phyloP scores from a whole-genome alignment of 2,797 vertebrate genomes.

The Lagocephalus sceleratus region DNA sequence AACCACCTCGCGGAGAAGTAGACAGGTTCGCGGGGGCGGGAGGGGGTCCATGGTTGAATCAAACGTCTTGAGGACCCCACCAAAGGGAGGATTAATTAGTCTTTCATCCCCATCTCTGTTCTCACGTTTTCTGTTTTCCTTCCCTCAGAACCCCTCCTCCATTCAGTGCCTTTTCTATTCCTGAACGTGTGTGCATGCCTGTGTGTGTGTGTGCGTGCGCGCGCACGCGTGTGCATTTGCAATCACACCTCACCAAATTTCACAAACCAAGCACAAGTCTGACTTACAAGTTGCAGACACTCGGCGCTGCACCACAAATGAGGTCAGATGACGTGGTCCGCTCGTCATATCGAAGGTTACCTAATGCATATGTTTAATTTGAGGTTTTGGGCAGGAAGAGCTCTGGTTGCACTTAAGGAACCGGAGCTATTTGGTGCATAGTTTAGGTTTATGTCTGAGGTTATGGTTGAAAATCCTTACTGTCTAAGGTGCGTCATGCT shows the following conservation, averaged over 20 bases:
- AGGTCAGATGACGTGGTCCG: slow-evolving; percentile 32
- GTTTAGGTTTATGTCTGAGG: slow-evolving; percentile 29
- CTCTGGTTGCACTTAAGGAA: slow-evolving; percentile 38
- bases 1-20: slow-evolving; percentile 54
- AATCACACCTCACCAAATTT: slow-evolving; percentile 30
- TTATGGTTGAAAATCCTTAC: slow-evolving; percentile 31
- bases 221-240: slow-evolving; percentile 31
- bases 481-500: slow-evolving; percentile 23
- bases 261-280: slow-evolving; percentile 25
- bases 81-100: slow-evolving; percentile 76
- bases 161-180: slow-evolving; percentile 53
- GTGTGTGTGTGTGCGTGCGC: background rate
- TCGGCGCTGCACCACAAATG: slow-evolving; percentile 24
- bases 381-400: slow-evolving; percentile 31
- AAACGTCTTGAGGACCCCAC: slow-evolving; percentile 53
- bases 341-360: slow-evolving; percentile 39
- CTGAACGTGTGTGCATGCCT: slow-evolving; percentile 42
- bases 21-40: slow-evolving; percentile 33
- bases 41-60: slow-evolving; percentile 24
- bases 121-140: slow-evolving; percentile 72
- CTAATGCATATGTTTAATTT: slow-evolving; percentile 33
- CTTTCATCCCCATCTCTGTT: slow-evolving; percentile 69
- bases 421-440: slow-evolving; percentile 23
- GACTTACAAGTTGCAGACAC: slow-evolving; percentile 12
- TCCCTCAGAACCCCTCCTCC: slow-evolving; percentile 51